phyloP scores from a whole-genome alignment of 1,140 invertebrate species.

The Armadillidium nasatum region DNA sequence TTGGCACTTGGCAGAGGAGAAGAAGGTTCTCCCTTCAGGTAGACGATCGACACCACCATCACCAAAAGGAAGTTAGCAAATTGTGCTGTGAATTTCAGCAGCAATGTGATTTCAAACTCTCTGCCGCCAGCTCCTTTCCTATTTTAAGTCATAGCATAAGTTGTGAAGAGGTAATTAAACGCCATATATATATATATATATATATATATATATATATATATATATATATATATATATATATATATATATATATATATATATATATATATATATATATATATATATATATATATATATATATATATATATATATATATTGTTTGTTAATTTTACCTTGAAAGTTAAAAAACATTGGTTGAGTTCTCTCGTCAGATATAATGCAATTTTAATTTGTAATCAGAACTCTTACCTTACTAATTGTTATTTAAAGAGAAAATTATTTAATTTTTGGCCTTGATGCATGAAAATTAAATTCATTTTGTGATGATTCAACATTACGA shows the following conservation, averaged over 20 bases:
- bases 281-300: neutral
- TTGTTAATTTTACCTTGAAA: too few relatives aligned
- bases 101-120: neutral
- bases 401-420: too few relatives aligned
- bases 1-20: conserved; percentile 3
- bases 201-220: neutral
- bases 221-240: neutral
- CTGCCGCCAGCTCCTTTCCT: neutral
- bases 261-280: neutral
- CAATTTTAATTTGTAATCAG: too few relatives aligned
- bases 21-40: neutral
- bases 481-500: too few relatives aligned
- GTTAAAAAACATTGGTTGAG: too few relatives aligned
- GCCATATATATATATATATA: conserved; percentile 2
- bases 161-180: neutral
- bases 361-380: too few relatives aligned
- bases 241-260: neutral
- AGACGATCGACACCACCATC: neutral
- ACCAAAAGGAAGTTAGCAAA: neutral
- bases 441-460: too few relatives aligned
- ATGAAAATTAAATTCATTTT: too few relatives aligned
- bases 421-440: too few relatives aligned
- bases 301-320: too few relatives aligned
- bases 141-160: neutral
- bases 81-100: too few relatives aligned